Conservation (phyloP, 2,113 vertebrate species). For the Fregata magnificens region DNA sequence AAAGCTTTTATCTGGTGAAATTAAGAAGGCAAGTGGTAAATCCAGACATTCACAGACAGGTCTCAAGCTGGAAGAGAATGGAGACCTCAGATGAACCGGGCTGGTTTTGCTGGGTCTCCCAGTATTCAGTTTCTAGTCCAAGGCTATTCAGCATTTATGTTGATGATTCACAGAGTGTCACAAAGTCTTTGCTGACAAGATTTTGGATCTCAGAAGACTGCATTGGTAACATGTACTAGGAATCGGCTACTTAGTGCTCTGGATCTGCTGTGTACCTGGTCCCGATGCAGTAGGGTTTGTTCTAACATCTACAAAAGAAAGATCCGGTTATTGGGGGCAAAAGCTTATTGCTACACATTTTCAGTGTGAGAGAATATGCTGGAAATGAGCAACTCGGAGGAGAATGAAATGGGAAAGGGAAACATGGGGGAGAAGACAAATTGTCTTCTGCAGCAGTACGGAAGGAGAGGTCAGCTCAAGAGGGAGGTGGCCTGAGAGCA, state of each 20-base stretch:
- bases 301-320: not conserved
- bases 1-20: not conserved
- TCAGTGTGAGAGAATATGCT: not conserved
- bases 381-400: not conserved
- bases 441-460: not conserved
- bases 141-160: not conserved
- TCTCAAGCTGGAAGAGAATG: not conserved
- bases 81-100: not conserved
- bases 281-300: rapidly evolving
- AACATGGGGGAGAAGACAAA: not conserved
- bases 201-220: not conserved
- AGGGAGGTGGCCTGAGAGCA: not conserved
- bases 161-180: not conserved
- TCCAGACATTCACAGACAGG: not conserved
- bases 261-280: not conserved
- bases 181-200: not conserved
- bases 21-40: not conserved
- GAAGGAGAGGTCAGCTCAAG: not conserved
- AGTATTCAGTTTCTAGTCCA: not conserved
- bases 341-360: not conserved
- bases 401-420: not conserved
- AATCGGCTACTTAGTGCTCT: not conserved
- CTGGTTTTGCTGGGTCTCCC: not conserved
- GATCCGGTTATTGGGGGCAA: rapidly evolving
- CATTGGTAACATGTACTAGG: not conserved